These are phyloP conservation scores for Diabrotica undecimpunctata DNA, from an alignment of 1,140 invertebrate species.

Conservation along the genomic window DNA sequence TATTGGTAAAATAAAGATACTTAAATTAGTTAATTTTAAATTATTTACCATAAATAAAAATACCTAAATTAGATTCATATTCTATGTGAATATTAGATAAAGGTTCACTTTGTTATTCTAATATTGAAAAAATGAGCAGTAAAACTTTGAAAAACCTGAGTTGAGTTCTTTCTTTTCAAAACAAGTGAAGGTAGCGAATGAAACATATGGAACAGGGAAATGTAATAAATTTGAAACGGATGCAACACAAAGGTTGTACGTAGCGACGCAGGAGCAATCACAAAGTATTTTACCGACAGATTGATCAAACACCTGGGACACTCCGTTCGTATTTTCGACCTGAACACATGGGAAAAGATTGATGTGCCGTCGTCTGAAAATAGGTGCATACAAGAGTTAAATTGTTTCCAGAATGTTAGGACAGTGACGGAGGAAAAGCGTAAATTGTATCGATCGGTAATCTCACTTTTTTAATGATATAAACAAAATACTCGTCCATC, in stretches of 20 bases:
- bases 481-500: too few species aligned
- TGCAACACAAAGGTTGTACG: constrained; percentile 21
- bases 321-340: constrained; percentile 26
- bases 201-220: constrained; percentile 8
- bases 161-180: not conserved
- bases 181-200: not conserved
- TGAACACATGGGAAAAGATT: constrained; percentile 32
- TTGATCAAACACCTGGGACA: constrained; percentile 36
- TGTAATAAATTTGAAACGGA: constrained; percentile 24
- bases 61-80: too few species aligned
- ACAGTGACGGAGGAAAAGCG: constrained; percentile 4
- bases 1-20: too few species aligned
- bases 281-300: constrained; percentile 31
- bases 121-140: too few species aligned
- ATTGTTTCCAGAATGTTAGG: constrained; percentile 15
- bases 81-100: too few species aligned
- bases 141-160: too few species aligned
- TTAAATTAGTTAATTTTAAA: too few species aligned
- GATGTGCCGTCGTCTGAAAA: constrained; percentile 32
- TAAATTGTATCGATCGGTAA: not conserved
- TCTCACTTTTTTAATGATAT: not conserved
- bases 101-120: too few species aligned
- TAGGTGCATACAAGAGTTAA: constrained; percentile 26
- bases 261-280: constrained; percentile 21
- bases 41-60: too few species aligned